Percentiles rank a stretch among this genome's conserved stretches.
Conservation (phyloP, 2,888 invertebrate genomes). For the Drosophila lutescens region DNA sequence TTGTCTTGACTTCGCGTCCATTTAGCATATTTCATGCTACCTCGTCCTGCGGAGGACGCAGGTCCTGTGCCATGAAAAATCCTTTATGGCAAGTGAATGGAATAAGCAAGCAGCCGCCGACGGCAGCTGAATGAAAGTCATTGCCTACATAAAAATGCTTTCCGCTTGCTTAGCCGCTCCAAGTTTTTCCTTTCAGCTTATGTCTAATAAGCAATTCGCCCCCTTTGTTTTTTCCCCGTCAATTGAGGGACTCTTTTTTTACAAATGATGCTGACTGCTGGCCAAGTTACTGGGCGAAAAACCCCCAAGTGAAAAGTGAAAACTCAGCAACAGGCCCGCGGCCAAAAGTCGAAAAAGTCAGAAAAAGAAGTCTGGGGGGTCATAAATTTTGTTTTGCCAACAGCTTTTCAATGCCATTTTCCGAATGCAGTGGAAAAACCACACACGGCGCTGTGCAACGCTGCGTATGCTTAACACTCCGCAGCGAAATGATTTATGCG, state of each 20-base stretch:
- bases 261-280: conserved; percentile 9
- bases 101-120: conserved; percentile 25
- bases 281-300: background rate
- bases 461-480: conserved; percentile 26
- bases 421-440: conserved; percentile 16
- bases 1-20: conserved; percentile 23
- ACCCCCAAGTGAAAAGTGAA: conserved; percentile 6
- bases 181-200: conserved; percentile 1
- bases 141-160: conserved; percentile 10
- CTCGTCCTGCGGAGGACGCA: too few species aligned
- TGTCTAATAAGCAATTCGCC: conserved; percentile 50
- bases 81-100: conserved; percentile 32
- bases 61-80: conserved; percentile 14
- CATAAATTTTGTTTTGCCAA: conserved; percentile 27
- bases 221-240: conserved; percentile 2
- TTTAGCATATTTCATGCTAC: conserved; percentile 43
- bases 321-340: conserved; percentile 39
- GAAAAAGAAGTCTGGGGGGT: background rate
- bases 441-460: conserved; percentile 22
- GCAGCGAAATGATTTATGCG: conserved; percentile 16
- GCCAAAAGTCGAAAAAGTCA: conserved; percentile 1
- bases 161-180: background rate
- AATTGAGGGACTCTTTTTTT: conserved; percentile 13
- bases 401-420: conserved; percentile 25
- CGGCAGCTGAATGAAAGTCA: conserved; percentile 16